Conservation (phyloP, 2,888 invertebrate species). For the Sphecodes monilicornis region DNA sequence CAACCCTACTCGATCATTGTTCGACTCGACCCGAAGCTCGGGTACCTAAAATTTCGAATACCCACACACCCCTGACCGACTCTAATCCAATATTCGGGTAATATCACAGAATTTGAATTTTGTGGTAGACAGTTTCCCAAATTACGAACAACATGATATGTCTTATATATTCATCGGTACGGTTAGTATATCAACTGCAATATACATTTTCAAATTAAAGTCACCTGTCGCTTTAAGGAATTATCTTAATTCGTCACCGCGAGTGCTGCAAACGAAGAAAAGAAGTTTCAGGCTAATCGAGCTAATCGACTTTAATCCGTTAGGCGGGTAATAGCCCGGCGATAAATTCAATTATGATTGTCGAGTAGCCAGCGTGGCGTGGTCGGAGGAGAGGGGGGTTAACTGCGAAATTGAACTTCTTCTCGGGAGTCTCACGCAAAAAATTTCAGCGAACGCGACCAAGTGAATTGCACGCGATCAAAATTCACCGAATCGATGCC, state of each 20-base stretch:
- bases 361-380: neutral
- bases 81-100: too few species aligned
- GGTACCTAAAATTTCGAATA: too few species aligned
- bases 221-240: neutral
- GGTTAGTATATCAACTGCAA: too few species aligned
- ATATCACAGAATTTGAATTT: too few species aligned
- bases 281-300: neutral
- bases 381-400: neutral
- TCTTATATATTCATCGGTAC: too few species aligned
- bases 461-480: slow-evolving; percentile 31
- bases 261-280: neutral
- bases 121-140: too few species aligned
- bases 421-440: slow-evolving; percentile 9
- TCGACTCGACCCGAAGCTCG: too few species aligned
- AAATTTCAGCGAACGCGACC: slow-evolving; percentile 15
- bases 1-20: too few species aligned
- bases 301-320: neutral
- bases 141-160: too few species aligned
- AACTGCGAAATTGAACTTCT: neutral
- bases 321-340: neutral
- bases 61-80: too few species aligned
- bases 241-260: neutral
- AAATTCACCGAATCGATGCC: slow-evolving; percentile 44
- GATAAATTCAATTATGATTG: slow-evolving; percentile 33
- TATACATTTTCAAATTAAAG: too few species aligned